Evolutionary conservation across 1,140 invertebrate genomes (phyloP), one percentile per base, ranked within the genome.

Genomic region (Daktulosphaira vitifoliae): DNA sequence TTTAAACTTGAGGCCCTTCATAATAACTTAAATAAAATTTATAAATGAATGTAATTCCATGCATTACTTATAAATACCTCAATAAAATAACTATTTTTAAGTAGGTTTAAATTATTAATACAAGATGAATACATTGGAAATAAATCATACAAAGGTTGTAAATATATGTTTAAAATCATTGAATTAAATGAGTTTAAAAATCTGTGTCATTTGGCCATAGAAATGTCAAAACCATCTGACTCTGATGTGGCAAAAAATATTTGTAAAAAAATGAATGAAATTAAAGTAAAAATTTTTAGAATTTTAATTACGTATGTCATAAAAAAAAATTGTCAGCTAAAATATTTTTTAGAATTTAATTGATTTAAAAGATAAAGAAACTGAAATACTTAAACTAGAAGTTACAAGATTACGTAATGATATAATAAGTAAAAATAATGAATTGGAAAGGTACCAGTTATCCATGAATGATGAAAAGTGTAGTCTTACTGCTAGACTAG

Each of bases 221-320:
- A 62, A 33, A 62, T 62, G 56, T 33, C 56, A 46, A 62, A 62
- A 62, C 23, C 56, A 33, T 62, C 56, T 15, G 56, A 62, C 46
- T 9, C 56, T 46, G 42, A 62, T 48, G 42, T 62, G 4, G 56
- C 56, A 20, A 62, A 62, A 48, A 29, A 62, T 5, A 62, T 62
- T 46, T 62, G 39, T 18, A 48, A 62, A 20, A 62, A 62, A 62
- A 62, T 62, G 39, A 48, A 38, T 1, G 11, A 22, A 33, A 62
- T 62, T 1, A 62, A 62, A 62, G 56, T 62, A 62, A 46, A 13
- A 26, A 56, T 25, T 56, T n/a, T n/a, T n/a, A n/a, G n/a, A n/a
- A n/a, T 16, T 26, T 26, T 56, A 0, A 25, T 7, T 56, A 2
- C 6, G 11, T 1, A 26, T 13, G 33, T 7, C 13, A 37, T 37